Percentiles rank a stretch among this genome's conserved stretches.
Evolutionary conservation across 2,113 vertebrate genomes (phyloP).

Genomic region (Lepus europaeus): DNA sequence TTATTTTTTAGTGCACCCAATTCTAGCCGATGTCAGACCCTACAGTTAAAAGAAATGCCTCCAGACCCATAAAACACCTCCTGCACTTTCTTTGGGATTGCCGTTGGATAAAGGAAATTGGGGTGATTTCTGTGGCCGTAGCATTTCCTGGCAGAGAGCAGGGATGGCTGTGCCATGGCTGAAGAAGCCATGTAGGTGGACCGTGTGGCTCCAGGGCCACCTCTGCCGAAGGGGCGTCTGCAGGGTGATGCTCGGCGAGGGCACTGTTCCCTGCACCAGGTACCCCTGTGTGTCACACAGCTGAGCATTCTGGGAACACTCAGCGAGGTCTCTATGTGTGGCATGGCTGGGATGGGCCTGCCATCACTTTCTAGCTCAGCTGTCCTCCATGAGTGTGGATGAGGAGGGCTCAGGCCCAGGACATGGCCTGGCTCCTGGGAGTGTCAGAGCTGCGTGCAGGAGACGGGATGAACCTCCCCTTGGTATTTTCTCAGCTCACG

Average conservation of each 20-base stretch:
- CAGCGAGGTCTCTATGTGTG: background rate
- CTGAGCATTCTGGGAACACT: background rate
- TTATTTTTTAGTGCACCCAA: background rate
- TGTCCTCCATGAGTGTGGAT: background rate
- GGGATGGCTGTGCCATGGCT: background rate
- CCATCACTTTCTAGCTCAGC: background rate
- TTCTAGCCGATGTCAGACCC: slow-evolving; percentile 38
- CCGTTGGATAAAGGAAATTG: background rate
- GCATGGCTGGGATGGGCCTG: background rate
- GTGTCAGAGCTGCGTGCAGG: background rate
- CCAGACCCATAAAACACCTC: background rate
- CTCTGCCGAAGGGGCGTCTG: background rate
- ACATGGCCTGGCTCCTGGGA: background rate
- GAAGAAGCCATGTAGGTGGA: too few relatives aligned
- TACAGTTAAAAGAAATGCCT: slow-evolving; percentile 31
- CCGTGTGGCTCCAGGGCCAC: background rate
- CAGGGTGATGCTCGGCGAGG: background rate
- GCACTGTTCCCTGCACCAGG: background rate
- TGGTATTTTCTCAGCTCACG: background rate
- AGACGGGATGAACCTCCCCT: background rate
- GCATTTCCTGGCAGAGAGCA: background rate
- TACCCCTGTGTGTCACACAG: background rate
- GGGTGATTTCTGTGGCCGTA: background rate
- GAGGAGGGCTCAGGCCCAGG: background rate
- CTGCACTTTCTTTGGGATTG: background rate